Percentiles rank a stretch among this genome's conserved stretches.
Conservation (phyloP, 2,797 vertebrate species). For the Poecile montanus region DNA sequence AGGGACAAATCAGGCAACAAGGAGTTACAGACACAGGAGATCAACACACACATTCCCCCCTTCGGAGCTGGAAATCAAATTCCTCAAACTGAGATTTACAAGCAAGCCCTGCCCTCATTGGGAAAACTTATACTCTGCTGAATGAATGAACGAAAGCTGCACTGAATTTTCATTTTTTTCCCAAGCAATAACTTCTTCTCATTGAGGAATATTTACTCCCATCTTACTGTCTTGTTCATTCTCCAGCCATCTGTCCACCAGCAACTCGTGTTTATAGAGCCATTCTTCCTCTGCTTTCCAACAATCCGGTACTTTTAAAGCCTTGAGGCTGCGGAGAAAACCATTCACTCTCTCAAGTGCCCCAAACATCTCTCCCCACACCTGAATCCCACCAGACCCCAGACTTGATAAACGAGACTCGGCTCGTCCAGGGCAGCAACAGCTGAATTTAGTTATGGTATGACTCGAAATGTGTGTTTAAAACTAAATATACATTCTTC, state of each 20-base stretch:
- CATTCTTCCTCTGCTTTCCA: background rate
- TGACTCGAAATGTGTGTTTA: background rate
- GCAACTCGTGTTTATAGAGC: background rate
- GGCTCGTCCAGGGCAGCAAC: background rate
- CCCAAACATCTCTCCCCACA: background rate
- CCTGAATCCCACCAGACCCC: background rate
- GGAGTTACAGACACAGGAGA: background rate
- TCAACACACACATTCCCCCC: background rate
- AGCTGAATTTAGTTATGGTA: background rate
- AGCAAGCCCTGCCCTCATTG: background rate
- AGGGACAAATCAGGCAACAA: background rate
- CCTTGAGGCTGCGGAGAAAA: background rate
- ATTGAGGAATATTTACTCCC: background rate
- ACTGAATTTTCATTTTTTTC: background rate
- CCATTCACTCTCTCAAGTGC: background rate
- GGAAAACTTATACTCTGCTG: rapidly evolving
- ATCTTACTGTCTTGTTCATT: background rate
- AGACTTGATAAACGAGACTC: background rate
- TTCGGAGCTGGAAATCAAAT: background rate
- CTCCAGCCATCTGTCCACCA: background rate
- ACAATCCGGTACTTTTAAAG: background rate
- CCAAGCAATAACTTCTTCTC: background rate
- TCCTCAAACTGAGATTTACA: background rate
- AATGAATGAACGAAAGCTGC: background rate
- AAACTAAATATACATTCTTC: background rate